These are phyloP conservation scores for Apostichopus leukothele DNA, from an alignment of 53 echinoderm and acorn worm genomes.

Conservation along the genomic window DNA sequence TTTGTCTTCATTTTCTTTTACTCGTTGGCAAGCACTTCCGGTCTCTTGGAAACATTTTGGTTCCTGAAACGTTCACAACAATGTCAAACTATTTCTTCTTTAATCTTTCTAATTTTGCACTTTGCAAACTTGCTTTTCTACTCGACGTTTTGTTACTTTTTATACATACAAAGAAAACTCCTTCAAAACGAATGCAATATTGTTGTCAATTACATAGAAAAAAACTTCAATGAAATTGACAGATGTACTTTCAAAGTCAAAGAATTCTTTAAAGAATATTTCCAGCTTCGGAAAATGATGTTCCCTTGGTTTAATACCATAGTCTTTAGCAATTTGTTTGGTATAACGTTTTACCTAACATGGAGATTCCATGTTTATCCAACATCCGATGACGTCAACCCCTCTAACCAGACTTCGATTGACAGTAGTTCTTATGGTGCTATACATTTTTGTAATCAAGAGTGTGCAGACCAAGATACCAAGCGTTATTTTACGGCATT, in stretches of 20 bases:
- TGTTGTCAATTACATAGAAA: neutral
- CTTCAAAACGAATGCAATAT: neutral
- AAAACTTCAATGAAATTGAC: neutral
- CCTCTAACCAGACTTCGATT: too few relatives aligned
- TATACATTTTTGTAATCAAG: neutral
- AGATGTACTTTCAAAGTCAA: neutral
- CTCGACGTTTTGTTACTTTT: conserved; percentile 24
- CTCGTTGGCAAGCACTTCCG: neutral
- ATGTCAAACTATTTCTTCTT: neutral
- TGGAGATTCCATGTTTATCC: neutral
- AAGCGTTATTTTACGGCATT: neutral
- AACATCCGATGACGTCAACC: neutral
- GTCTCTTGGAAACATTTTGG: neutral
- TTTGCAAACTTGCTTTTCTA: conserved; percentile 8
- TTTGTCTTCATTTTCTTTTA: neutral
- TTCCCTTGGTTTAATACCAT: conserved; percentile 18
- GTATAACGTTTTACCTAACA: neutral
- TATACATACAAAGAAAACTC: neutral
- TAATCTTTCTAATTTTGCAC: neutral
- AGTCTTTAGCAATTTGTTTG: conserved; percentile 8
- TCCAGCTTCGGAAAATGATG: conserved; percentile 6
- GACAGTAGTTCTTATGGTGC: neutral
- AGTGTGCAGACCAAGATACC: neutral
- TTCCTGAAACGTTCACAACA: neutral
- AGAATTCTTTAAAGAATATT: neutral